Percentiles rank a stretch among this genome's conserved stretches.
These are phyloP conservation scores for Brachionus rubens DNA, from an alignment of 1,140 invertebrate genomes.

Conservation along the genomic window DNA sequence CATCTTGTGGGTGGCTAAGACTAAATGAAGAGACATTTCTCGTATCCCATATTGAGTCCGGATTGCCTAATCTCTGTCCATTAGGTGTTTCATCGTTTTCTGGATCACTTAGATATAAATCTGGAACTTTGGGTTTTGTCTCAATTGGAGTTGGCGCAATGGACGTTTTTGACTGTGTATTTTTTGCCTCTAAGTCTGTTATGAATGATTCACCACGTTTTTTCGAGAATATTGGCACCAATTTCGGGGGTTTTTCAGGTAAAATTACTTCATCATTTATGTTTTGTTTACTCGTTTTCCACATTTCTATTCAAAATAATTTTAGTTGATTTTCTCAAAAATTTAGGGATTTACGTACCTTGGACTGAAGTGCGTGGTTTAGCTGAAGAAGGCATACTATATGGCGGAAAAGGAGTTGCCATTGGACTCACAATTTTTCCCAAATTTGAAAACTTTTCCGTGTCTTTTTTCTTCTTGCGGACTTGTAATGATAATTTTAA, in stretches of 20 bases:
- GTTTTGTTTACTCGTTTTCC: background rate
- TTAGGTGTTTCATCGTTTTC: no score
- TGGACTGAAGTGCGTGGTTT: background rate
- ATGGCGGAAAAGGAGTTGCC: background rate
- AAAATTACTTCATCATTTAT: background rate
- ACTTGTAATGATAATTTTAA: no score
- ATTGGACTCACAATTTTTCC: background rate
- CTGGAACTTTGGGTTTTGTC: background rate
- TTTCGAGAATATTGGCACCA: background rate
- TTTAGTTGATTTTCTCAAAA: no score
- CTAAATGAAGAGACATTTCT: background rate
- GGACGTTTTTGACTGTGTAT: background rate
- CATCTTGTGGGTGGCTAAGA: background rate
- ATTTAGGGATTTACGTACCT: background rate
- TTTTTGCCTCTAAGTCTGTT: background rate
- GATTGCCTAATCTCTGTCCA: background rate
- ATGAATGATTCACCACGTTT: background rate
- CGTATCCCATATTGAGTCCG: background rate
- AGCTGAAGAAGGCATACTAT: background rate
- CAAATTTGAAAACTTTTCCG: constrained; percentile 11
- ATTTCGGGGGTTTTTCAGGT: background rate
- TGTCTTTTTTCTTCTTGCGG: constrained; percentile 19
- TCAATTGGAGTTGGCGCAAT: background rate
- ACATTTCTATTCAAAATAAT: no score
- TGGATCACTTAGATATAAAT: no score